phyloP scores from a whole-genome alignment of 2,113 vertebrate genomes.

The Petrocephalus microphthalmus region DNA sequence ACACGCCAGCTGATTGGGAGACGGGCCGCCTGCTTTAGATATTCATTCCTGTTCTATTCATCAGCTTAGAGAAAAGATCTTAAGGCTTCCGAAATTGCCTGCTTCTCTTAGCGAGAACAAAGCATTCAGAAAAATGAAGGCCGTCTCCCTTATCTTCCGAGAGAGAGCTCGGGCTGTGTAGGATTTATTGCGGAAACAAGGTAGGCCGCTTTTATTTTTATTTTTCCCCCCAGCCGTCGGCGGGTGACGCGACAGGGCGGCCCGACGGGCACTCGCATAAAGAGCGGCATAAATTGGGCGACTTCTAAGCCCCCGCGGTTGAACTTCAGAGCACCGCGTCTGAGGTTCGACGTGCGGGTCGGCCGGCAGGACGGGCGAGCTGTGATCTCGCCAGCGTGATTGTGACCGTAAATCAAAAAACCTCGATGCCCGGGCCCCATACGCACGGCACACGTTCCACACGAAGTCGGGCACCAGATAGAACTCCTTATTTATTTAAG shows the following conservation, averaged over 20 bases:
- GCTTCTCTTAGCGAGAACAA: constrained; percentile 11
- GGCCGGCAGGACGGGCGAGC: not conserved
- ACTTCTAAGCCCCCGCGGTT: not conserved
- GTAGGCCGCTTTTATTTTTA: not conserved
- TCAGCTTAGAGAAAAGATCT: constrained; percentile 17
- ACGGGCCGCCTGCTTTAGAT: not conserved
- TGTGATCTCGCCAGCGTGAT: not conserved
- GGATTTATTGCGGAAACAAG: not conserved
- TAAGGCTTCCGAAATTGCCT: constrained; percentile 6
- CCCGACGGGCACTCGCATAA: too few species aligned
- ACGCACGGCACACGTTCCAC: not conserved
- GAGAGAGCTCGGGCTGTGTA: not conserved
- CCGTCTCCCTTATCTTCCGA: constrained; percentile 9
- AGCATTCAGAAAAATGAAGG: constrained; percentile 5
- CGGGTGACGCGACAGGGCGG: not conserved
- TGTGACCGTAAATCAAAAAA: not conserved
- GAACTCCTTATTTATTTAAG: not conserved
- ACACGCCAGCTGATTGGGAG: not conserved
- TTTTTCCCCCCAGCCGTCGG: not conserved
- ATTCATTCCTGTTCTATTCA: constrained; percentile 6
- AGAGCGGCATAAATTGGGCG: not conserved
- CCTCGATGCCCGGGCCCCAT: not conserved
- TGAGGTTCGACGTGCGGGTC: not conserved
- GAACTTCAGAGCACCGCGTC: not conserved
- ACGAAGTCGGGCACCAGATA: not conserved